phyloP scores from a whole-genome alignment of 2,888 invertebrate species.

The Theretra japonica region DNA sequence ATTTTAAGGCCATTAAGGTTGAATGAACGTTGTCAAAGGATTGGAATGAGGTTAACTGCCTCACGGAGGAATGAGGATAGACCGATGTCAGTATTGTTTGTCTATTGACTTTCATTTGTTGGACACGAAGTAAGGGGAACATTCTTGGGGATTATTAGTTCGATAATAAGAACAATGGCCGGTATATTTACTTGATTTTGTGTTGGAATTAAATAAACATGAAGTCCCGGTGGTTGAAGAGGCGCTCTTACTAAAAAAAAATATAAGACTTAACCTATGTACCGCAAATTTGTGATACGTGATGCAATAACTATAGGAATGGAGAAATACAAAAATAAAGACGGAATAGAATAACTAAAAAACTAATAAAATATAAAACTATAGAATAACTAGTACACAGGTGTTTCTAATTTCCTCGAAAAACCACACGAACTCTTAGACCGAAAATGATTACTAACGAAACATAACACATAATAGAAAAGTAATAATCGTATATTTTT shows the following conservation, averaged over 20 bases:
- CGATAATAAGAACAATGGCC: neutral
- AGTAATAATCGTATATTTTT: too few species aligned
- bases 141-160: neutral
- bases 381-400: too few species aligned
- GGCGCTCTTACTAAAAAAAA: neutral
- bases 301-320: too few species aligned
- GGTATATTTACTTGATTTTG: neutral
- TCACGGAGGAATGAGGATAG: conserved; percentile 2
- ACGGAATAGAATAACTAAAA: too few species aligned
- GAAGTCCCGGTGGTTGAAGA: neutral
- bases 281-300: too few species aligned
- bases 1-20: neutral
- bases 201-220: neutral
- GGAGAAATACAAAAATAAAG: too few species aligned
- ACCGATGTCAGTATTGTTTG: neutral
- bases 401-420: too few species aligned
- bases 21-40: neutral
- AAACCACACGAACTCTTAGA: too few species aligned
- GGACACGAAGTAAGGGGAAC: neutral
- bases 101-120: conserved; percentile 22
- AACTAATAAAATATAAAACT: too few species aligned
- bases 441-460: too few species aligned
- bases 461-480: too few species aligned
- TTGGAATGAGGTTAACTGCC: neutral
- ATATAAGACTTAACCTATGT: neutral